Conservation (phyloP, 2,797 vertebrate genomes). For the Sibirionetta formosa region DNA sequence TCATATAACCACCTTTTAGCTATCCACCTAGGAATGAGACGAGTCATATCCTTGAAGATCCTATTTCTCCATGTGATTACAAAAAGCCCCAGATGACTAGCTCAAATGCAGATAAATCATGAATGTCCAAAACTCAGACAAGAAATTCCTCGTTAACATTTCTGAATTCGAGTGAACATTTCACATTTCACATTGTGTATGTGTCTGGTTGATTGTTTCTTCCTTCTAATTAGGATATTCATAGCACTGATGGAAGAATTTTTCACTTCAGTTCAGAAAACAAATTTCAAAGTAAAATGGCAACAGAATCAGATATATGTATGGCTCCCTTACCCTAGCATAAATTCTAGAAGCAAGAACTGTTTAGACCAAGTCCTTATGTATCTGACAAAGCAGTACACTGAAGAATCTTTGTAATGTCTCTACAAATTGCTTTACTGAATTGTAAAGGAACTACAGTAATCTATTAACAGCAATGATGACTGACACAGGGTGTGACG, state of each 20-base stretch:
- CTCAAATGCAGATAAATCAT: not conserved
- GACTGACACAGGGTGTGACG: rapidly evolving
- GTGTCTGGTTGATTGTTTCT: not conserved
- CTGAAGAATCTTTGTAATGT: not conserved
- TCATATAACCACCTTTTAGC: not conserved
- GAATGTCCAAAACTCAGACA: not conserved
- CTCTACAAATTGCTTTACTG: not conserved
- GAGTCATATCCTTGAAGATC: not conserved
- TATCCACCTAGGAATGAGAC: not conserved
- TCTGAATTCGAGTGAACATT: not conserved
- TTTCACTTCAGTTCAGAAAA: not conserved
- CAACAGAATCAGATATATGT: not conserved
- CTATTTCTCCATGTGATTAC: not conserved
- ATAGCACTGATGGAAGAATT: not conserved
- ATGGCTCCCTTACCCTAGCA: not conserved
- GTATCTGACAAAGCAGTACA: not conserved
- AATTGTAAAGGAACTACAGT: not conserved
- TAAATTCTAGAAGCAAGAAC: not conserved
- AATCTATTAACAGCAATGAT: not conserved
- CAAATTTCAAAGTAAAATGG: not conserved
- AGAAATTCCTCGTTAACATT: not conserved
- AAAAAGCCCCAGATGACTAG: not conserved
- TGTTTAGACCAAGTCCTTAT: not conserved
- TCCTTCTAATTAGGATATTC: not conserved
- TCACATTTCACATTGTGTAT: not conserved